A percentile compares a stretch with the other conserved stretches of the same genome.
phyloP scores from a whole-genome alignment of 2,888 invertebrate species.

The Auanema freiburgensis region DNA sequence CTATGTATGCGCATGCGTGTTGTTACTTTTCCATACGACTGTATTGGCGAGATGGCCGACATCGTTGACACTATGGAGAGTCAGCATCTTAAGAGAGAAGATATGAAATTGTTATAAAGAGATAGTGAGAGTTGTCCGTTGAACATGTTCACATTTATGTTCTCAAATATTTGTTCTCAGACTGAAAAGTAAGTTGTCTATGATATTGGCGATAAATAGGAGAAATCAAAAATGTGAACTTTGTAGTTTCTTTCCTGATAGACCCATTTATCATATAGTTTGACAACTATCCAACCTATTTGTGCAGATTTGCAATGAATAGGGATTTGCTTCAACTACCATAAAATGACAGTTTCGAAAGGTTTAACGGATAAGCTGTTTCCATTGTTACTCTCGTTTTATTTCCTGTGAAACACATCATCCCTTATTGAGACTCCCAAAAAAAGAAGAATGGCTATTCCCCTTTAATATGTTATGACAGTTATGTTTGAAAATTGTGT shows the following conservation, averaged over 20 bases:
- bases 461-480: too few relatives aligned
- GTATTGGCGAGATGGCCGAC: too few relatives aligned
- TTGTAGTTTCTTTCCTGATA: not conserved
- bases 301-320: too few relatives aligned
- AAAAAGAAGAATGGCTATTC: too few relatives aligned
- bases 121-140: too few relatives aligned
- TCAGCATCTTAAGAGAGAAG: too few relatives aligned
- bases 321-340: not conserved
- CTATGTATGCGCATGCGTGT: too few relatives aligned
- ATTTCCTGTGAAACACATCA: not conserved
- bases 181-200: not conserved
- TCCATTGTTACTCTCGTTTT: not conserved
- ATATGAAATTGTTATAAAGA: too few relatives aligned
- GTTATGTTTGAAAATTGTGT: too few relatives aligned
- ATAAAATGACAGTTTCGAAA: not conserved
- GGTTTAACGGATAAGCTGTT: too few relatives aligned
- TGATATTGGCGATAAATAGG: not conserved
- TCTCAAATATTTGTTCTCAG: not conserved
- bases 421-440: not conserved
- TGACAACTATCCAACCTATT: not conserved
- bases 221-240: not conserved
- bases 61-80: too few relatives aligned
- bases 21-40: too few relatives aligned
- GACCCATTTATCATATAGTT: not conserved
- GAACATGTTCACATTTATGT: not conserved